Evolutionary conservation across 2,888 invertebrate genomes (phyloP), one percentile per base, ranked within the genome.

Genomic region (Eupithecia inturbata): DNA sequence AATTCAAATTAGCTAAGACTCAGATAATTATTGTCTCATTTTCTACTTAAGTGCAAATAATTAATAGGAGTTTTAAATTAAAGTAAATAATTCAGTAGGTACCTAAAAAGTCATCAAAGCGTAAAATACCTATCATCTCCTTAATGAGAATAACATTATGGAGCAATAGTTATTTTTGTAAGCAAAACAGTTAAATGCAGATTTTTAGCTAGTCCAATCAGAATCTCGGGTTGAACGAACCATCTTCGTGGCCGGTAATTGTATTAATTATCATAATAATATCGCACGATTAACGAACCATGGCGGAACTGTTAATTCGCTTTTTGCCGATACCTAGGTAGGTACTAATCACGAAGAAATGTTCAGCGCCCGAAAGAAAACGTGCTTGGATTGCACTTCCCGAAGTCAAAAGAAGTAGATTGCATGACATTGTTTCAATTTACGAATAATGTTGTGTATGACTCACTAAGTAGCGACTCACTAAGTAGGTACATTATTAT

Each of bases 191-290:
- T 77, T 73, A 78, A 81, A 82, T 76, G 72, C 73, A 76, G 66
- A 80, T 77, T 78, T 80, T 80, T 70, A 77, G 73, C 76, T 77
- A 79, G 76, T 66, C 67, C 66, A 66, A 39, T 22, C 39, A 66
- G 31, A 68, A 75, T 76, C 75, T 74, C 74, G 79, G 87, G 92
- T 92, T 92, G 87, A 91, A 91, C 84, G 92, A 89, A 84, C 81
- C 26, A 57, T 57, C 57, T 4, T 26, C 76, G 78, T 74, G 80
- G 84, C 81, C 78, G 84, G 82, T 92, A 91, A 92, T 92, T 92
- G 91, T 90, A 91, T 93, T 88, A 89, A 93, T 93, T 93, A 92
- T 84, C 92, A 93, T 93, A 92, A 89, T 87, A 85, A 80, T 84
- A 90, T 88, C 83, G 87, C 89, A 89, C 85, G 87, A 80, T 83